Evolutionary conservation across 2,113 vertebrate species (phyloP), one percentile per base, ranked within the genome.

Genomic region (Sebastes schlegelii): DNA sequence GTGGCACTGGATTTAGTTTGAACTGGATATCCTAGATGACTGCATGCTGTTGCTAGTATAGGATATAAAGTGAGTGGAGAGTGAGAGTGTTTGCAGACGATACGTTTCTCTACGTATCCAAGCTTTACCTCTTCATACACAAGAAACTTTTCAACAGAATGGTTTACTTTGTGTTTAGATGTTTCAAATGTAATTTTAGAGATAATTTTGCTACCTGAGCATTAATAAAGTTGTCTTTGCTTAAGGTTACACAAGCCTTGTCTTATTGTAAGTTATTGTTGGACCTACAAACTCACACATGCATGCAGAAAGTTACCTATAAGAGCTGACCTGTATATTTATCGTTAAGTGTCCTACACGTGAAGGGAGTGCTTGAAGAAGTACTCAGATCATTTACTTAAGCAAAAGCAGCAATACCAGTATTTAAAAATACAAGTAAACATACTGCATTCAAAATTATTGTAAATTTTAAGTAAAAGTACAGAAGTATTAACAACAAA

Each of bases 201-300:
- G 75, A 90, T 79, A 6, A 86, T 93, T 94, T 94, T 95, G 90
- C 88, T 94, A 95, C 90, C 90, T 90, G 77, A 94, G 87, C 91
- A 94, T 90, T 90, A 95, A 94, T 94, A 94, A 94, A 95, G 88
- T 89, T 75, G 90, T 93, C 72, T 90, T 93, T 95, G 89, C 88
- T 93, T 86, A 91, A 91, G 85, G 89, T 84, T 91, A 88, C 42
- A 58, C 2, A 40, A 69, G 11, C 26, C 6, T 58, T 58, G 71
- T 60, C 14, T 1, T 65, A 51, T 4, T 9, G 8, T 60, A 10
- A 40, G 14, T 72, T 62, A 58, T 54, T 68, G 1, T 73, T 60
- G n/a, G 9, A 68, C 16, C 12, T n/a, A 55, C 61, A 66, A 55
- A 74, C n/a, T 52, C 65, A 51, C 64, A 70, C 46, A 23, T 54